These are phyloP conservation scores for Thunnus thynnus DNA, from an alignment of 2,113 vertebrate genomes.

Conservation along the genomic window DNA sequence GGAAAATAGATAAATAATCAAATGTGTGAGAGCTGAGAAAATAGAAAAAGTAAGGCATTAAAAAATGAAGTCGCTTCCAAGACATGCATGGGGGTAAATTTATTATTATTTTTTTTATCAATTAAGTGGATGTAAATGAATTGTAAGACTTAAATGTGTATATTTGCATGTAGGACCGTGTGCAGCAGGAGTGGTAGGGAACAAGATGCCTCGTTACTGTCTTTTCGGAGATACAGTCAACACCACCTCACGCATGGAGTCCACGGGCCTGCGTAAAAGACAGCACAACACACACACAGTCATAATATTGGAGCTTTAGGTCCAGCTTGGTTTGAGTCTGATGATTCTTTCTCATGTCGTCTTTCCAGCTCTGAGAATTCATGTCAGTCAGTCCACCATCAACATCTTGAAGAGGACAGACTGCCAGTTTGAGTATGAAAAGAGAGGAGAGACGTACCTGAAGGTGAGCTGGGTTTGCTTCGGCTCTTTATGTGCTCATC, in stretches of 20 bases:
- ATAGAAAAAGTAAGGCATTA: background rate
- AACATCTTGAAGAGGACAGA: conserved; percentile 94
- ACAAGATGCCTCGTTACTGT: conserved; percentile 98
- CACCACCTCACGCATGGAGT: conserved; percentile 97
- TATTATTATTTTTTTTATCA: too few species aligned
- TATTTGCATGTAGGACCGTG: conserved; percentile 88
- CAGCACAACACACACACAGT: background rate
- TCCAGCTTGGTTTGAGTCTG: background rate
- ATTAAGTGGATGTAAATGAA: background rate
- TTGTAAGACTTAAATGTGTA: background rate
- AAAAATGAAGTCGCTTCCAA: background rate
- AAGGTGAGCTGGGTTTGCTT: conserved; percentile 86
- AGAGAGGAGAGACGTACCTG: conserved; percentile 94
- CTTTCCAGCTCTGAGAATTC: conserved; percentile 88
- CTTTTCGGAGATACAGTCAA: conserved; percentile 97
- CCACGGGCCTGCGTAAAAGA: conserved; percentile 94
- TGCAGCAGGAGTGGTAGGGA: conserved; percentile 95
- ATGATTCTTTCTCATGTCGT: background rate
- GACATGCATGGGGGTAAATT: too few species aligned
- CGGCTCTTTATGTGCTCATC: background rate
- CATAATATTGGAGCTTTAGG: background rate
- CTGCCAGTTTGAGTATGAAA: conserved; percentile 92
- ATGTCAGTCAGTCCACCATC: conserved; percentile 92
- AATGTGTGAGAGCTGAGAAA: background rate
- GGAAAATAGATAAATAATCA: background rate